These are phyloP conservation scores for Pogonognathellus flavescens DNA, from an alignment of 1,140 invertebrate genomes.

Conservation along the genomic window DNA sequence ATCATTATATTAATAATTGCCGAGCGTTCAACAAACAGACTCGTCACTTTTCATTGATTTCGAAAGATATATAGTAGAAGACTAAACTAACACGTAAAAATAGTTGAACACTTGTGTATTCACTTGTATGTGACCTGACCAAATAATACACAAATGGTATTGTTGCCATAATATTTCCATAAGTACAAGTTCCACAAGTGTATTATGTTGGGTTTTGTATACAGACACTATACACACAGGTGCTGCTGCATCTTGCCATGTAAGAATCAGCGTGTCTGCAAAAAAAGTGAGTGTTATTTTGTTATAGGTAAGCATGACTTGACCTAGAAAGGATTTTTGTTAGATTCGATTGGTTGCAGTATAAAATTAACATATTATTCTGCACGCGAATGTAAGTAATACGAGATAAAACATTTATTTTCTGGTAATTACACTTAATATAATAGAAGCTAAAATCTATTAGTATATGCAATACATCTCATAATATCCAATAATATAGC, in stretches of 20 bases:
- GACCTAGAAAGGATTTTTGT: conserved; percentile 23
- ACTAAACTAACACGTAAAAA: background rate
- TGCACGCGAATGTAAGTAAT: background rate
- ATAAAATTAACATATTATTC: background rate
- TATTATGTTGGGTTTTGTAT: background rate
- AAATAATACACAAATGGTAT: background rate
- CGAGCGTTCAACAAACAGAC: background rate
- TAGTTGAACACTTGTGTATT: background rate
- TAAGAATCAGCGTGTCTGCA: background rate
- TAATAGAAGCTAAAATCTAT: no score
- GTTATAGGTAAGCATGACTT: background rate
- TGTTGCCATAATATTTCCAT: background rate
- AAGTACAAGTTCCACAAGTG: background rate
- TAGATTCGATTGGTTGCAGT: background rate
- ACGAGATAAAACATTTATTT: background rate
- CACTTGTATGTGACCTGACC: background rate
- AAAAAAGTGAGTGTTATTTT: background rate
- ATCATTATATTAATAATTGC: background rate
- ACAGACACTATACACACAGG: background rate
- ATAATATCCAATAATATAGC: background rate
- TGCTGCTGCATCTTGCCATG: background rate
- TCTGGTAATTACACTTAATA: background rate
- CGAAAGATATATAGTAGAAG: no score
- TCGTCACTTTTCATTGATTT: conserved; percentile 5
- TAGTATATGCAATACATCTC: background rate